These are phyloP conservation scores for Semnornis frantzii DNA, from an alignment of 2,113 vertebrate species.

Conservation along the genomic window DNA sequence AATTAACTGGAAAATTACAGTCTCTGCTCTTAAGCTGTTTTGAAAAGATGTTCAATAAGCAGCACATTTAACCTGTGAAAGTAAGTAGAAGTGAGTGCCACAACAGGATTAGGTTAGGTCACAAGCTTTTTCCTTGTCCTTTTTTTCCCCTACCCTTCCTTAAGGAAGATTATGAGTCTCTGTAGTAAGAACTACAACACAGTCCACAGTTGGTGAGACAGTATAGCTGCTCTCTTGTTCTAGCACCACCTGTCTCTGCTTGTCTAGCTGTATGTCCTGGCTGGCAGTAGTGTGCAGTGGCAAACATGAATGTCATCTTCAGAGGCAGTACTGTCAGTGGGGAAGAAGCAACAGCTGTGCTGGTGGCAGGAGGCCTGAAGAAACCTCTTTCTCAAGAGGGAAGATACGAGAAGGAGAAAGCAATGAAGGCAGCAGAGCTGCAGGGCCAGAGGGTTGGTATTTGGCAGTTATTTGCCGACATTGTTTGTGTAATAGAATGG, in stretches of 20 bases:
- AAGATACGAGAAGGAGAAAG: background rate
- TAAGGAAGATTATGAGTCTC: background rate
- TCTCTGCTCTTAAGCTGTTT: background rate
- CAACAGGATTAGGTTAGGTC: background rate
- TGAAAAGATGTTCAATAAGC: background rate
- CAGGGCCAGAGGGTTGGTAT: background rate
- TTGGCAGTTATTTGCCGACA: background rate
- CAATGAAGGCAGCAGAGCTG: background rate
- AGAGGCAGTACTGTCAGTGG: background rate
- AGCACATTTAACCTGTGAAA: background rate
- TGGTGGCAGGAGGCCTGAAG: background rate
- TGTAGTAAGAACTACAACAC: background rate
- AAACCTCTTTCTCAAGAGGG: background rate
- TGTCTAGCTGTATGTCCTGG: background rate
- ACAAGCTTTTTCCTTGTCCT: background rate
- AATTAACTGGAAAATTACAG: background rate
- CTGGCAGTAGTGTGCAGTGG: background rate
- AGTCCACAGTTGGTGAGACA: background rate
- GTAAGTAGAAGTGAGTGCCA: background rate
- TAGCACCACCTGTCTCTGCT: background rate
- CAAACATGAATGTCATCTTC: accelerated
- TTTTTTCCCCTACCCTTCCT: background rate
- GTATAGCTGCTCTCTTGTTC: too few relatives aligned
- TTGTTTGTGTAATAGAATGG: background rate
- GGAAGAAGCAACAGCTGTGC: background rate